Conservation (phyloP, 2,113 vertebrate species). For the Ailuropoda melanoleuca region DNA sequence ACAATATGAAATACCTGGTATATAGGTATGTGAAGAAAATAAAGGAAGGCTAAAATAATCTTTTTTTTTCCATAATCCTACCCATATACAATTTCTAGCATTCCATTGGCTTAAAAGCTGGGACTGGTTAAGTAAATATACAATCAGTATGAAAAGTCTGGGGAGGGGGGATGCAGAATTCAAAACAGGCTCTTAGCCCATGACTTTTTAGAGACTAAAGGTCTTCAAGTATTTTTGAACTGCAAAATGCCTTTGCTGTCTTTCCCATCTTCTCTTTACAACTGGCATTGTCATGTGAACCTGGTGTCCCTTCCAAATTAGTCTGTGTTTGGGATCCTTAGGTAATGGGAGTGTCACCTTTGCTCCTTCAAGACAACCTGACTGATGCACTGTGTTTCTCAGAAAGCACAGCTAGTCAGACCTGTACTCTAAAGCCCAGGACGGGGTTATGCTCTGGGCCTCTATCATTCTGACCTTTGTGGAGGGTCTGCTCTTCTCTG, state of each 20-base stretch:
- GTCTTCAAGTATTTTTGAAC: constrained; percentile 19
- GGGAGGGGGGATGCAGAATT: not conserved
- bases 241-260: not conserved
- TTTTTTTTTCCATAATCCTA: not conserved
- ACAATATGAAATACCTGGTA: not conserved
- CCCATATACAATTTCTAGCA: not conserved
- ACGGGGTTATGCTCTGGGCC: not conserved
- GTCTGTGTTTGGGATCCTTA: not conserved
- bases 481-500: not conserved
- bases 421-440: not conserved
- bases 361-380: not conserved
- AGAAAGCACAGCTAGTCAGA: not conserved
- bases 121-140: not conserved
- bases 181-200: not conserved
- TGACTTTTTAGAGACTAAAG: not conserved
- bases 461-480: not conserved
- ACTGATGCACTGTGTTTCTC: not conserved
- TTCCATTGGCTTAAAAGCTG: not conserved
- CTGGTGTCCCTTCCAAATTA: not conserved
- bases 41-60: not conserved
- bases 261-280: not conserved
- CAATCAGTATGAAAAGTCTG: not conserved
- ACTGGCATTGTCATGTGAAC: not conserved
- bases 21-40: not conserved
- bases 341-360: not conserved